Conservation (phyloP, 2,888 invertebrate species). For the Xestia c-nigrum region DNA sequence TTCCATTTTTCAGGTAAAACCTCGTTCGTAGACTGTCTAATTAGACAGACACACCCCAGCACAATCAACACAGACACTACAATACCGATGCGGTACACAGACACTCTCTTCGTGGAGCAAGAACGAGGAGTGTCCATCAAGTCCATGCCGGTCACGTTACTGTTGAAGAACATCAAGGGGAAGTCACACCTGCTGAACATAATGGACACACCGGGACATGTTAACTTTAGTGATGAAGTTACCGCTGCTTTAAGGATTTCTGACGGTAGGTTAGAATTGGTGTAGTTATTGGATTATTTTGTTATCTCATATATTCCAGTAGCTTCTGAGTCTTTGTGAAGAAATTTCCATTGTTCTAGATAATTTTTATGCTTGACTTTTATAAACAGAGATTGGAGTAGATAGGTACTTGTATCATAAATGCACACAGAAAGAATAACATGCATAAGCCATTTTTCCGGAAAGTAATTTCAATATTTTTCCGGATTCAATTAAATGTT, state of each 20-base stretch:
- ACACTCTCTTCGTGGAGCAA: slow-evolving; percentile 99
- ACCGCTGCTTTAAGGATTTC: slow-evolving; percentile 98
- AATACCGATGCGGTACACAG: slow-evolving; percentile 97
- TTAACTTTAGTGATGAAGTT: slow-evolving; percentile 99
- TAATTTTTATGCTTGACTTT: neutral
- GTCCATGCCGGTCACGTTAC: slow-evolving; percentile 97
- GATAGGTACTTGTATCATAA: too few species aligned
- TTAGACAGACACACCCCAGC: slow-evolving; percentile 99
- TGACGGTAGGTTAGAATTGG: slow-evolving; percentile 86
- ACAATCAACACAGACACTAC: slow-evolving; percentile 94
- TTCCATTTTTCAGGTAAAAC: slow-evolving; percentile 93
- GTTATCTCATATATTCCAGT: neutral
- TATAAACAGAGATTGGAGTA: neutral
- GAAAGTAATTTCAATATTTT: too few species aligned
- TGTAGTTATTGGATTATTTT: too few species aligned
- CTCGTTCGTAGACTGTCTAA: slow-evolving; percentile 98
- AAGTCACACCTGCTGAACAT: slow-evolving; percentile 99
- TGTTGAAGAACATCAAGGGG: slow-evolving; percentile 97
- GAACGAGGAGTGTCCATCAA: slow-evolving; percentile 99
- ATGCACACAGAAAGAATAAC: too few species aligned
- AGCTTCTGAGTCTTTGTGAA: neutral
- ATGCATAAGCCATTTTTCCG: too few species aligned
- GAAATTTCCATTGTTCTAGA: neutral
- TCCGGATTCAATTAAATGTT: too few species aligned
- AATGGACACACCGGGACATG: slow-evolving; percentile 99